These are phyloP conservation scores for Heliconius eleuchia DNA, from an alignment of 1,140 invertebrate genomes.

Conservation along the genomic window DNA sequence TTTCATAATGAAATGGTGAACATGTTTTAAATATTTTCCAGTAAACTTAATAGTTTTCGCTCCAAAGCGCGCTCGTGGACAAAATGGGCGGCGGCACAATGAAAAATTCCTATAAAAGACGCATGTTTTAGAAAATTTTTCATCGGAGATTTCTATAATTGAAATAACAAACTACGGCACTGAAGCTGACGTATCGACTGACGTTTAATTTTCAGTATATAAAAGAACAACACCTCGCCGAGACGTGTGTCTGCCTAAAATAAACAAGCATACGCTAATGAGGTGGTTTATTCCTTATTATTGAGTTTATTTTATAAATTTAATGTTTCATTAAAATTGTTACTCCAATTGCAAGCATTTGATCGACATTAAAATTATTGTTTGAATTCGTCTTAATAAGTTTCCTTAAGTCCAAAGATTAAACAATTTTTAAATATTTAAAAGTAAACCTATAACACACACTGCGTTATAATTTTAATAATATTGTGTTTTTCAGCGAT, in stretches of 20 bases:
- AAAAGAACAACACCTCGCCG: constrained; percentile 39
- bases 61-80: constrained; percentile 30
- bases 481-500: too few relatives aligned
- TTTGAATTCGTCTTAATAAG: not conserved
- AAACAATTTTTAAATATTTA: too few relatives aligned
- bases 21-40: constrained; percentile 30
- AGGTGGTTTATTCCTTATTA: constrained; percentile 13
- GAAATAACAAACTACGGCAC: constrained; percentile 66
- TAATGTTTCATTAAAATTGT: not conserved
- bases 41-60: constrained; percentile 31
- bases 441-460: too few relatives aligned
- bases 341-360: not conserved
- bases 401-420: not conserved
- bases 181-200: constrained; percentile 66
- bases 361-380: not conserved
- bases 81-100: constrained; percentile 52
- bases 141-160: constrained; percentile 68
- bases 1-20: constrained; percentile 25
- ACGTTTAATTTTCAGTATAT: constrained; percentile 66
- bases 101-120: constrained; percentile 67
- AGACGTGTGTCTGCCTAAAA: constrained; percentile 26
- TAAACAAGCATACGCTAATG: constrained; percentile 22
- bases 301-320: not conserved
- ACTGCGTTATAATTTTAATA: too few relatives aligned
- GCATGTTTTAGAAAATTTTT: constrained; percentile 67